A percentile compares a stretch with the other conserved stretches of the same genome.
Conservation (phyloP, 2,113 vertebrate species). For the Cardinalis cardinalis region DNA sequence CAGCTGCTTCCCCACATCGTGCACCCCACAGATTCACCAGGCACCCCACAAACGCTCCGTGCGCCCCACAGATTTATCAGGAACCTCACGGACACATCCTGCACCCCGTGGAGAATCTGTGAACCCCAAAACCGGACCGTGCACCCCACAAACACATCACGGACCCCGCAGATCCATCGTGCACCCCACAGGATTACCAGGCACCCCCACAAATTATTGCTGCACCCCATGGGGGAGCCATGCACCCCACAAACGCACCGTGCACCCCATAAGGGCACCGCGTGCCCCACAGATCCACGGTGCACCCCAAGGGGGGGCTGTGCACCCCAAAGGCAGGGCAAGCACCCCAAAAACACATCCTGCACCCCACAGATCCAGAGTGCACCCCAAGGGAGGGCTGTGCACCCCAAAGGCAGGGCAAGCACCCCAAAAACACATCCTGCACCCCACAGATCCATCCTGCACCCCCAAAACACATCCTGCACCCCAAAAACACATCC, state of each 20-base stretch:
- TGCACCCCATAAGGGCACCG: background rate
- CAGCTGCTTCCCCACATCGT: background rate
- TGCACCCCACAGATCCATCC: too few relatives aligned
- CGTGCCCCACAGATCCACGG: accelerated
- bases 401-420: too few relatives aligned
- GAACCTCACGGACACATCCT: accelerated
- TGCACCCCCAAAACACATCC: too few relatives aligned
- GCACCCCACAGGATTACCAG: accelerated
- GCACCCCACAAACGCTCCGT: background rate
- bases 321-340: too few relatives aligned
- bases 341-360: too few relatives aligned
- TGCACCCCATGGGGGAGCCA: background rate
- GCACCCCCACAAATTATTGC: background rate
- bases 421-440: too few relatives aligned
- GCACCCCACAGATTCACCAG: background rate
- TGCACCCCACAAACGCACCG: background rate
- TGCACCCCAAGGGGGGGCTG: background rate
- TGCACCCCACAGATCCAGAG: too few relatives aligned
- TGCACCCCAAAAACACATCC: background rate
- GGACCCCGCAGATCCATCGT: accelerated
- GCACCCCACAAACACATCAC: background rate
- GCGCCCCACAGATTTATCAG: background rate
- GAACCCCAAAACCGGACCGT: background rate
- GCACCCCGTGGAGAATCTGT: background rate
- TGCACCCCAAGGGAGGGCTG: too few relatives aligned